Evolutionary conservation across 2,888 invertebrate genomes (phyloP).

Genomic region (Stenurella melanura): DNA sequence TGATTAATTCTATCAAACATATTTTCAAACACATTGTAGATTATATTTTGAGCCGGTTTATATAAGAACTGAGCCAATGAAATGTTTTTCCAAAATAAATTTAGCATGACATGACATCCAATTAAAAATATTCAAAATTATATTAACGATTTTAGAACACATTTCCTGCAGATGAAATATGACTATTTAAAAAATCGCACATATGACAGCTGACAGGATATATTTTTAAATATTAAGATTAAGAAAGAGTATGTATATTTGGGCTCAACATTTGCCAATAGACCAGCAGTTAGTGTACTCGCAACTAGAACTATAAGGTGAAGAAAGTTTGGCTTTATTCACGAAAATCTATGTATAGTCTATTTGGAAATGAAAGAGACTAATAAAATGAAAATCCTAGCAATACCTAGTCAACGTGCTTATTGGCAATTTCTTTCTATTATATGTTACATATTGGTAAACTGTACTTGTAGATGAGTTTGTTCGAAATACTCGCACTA

Average conservation of each 20-base stretch:
- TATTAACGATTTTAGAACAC: background rate
- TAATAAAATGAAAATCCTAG: too few species aligned
- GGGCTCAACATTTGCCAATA: background rate
- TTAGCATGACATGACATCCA: background rate
- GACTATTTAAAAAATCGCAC: background rate
- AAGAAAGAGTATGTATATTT: background rate
- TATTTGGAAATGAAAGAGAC: too few species aligned
- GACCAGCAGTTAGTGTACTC: too few species aligned
- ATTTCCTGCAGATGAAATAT: background rate
- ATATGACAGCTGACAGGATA: background rate
- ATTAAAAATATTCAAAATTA: background rate
- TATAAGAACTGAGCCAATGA: background rate
- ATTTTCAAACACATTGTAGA: background rate
- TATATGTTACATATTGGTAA: too few species aligned
- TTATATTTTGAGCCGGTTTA: background rate
- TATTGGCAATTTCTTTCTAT: too few species aligned
- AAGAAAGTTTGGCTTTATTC: too few species aligned
- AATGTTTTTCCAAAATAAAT: constrained; percentile 15
- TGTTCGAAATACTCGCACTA: too few species aligned
- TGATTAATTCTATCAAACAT: background rate
- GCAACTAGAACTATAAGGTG: too few species aligned
- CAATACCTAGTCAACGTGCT: too few species aligned
- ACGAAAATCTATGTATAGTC: too few species aligned
- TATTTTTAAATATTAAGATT: background rate
- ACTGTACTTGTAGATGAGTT: too few species aligned